Evolutionary conservation across 2,888 invertebrate genomes (phyloP), one percentile per base, ranked within the genome.

Genomic region (Metallyticus violacea): DNA sequence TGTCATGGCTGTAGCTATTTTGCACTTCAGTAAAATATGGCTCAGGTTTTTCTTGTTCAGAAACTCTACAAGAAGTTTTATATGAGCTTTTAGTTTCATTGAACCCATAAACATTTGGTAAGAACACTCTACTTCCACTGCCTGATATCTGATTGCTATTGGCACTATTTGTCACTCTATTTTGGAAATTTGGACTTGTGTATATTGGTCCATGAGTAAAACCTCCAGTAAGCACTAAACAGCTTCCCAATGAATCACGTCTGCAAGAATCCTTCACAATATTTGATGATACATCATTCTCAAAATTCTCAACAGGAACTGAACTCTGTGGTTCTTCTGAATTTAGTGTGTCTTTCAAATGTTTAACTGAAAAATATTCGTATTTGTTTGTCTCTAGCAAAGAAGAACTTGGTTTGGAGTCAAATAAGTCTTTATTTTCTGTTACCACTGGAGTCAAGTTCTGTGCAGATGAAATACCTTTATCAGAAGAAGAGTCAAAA

Each of bases 131-230:
- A 26, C 40, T 26, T 76, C 28, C 28, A 83, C 78, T 40, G 26
- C 30, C 40, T n/a, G 4, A 9, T 29, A 76, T 79, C 27, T 86
- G 86, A 79, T 26, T 79, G 28, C 84, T 86, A 22, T 84, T 79
- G 6, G 82, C 28, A 84, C 83, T 86, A 40, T 26, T 76, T 7
- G 82, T 86, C 25, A 86, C 84, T 29, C 76, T 79, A 29, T 86
- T 86, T 40, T 86, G 79, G 62, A 79, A 26, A 79, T 84, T 86
- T 25, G 86, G 86, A n/a, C 86, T 86, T n/a, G 86, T 86, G 62
- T 84, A 86, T 79, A 86, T 86, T 62, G 86, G 86, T 6, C 84
- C 86, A 26, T 40, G 29, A 26, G 29, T 27, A 7, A 85, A 40
- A 30, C 81, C 62, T 76, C 80, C 76, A 62, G 79, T 80, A 40